Percentiles rank a stretch among this genome's conserved stretches.
phyloP scores from a whole-genome alignment of 2,113 vertebrate genomes.

The Scophthalmus maximus region DNA sequence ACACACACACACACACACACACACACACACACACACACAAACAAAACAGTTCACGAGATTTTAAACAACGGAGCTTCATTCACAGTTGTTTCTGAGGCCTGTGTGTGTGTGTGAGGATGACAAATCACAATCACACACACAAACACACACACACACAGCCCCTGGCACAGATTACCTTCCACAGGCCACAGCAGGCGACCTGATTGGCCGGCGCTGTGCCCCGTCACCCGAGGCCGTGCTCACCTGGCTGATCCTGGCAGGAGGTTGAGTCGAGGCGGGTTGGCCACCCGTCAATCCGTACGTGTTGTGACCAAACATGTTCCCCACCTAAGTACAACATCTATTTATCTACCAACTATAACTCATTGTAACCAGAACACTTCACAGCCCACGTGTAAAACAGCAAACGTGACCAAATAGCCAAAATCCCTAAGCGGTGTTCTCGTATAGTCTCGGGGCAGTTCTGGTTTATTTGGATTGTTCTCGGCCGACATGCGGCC shows the following conservation, averaged over 20 bases:
- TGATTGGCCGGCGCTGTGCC: neutral
- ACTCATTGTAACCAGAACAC: no score
- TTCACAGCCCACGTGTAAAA: no score
- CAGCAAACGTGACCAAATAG: no score
- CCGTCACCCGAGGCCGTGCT: slow-evolving; percentile 38
- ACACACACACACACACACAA: neutral
- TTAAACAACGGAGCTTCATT: neutral
- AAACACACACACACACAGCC: neutral
- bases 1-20: neutral
- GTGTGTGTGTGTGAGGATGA: neutral
- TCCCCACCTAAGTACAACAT: no score
- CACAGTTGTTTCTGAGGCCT: neutral
- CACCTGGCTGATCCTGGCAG: slow-evolving; percentile 27
- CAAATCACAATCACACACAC: slow-evolving; percentile 3
- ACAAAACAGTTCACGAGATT: neutral
- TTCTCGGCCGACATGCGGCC: no score
- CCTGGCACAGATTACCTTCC: slow-evolving; percentile 41
- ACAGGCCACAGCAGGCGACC: neutral
- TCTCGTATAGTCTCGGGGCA: no score
- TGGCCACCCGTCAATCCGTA: no score
- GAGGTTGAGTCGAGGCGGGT: slow-evolving; percentile 38
- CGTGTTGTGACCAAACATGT: no score
- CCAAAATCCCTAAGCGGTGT: no score
- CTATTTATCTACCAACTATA: no score
- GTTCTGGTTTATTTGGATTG: no score